Conservation (phyloP, 2,113 vertebrate species). For the Antechinus flavipes region DNA sequence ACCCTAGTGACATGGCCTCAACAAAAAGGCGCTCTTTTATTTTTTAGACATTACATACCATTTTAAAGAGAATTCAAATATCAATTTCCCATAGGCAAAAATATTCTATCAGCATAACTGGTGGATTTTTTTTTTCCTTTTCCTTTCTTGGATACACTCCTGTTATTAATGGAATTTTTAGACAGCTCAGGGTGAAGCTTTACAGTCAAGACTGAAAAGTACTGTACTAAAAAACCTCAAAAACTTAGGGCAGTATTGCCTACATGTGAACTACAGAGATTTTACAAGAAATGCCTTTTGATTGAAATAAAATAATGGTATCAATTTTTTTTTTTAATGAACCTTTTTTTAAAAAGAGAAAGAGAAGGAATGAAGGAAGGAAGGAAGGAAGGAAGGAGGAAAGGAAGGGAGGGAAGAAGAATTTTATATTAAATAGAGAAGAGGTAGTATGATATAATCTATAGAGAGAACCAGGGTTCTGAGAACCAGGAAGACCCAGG, state of each 20-base stretch:
- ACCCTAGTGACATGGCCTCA: background rate
- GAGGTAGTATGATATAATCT: background rate
- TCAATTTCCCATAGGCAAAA: background rate
- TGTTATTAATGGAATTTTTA: background rate
- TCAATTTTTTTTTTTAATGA: background rate
- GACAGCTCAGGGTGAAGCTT: too few relatives aligned
- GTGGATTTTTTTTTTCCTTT: background rate
- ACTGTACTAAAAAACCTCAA: too few relatives aligned
- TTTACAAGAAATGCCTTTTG: background rate
- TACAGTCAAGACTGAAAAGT: too few relatives aligned
- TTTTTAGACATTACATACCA: background rate
- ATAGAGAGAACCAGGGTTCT: background rate
- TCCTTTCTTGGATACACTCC: background rate
- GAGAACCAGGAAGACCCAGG: background rate
- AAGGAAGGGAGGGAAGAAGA: too few relatives aligned
- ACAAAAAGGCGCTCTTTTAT: background rate
- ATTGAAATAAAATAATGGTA: background rate
- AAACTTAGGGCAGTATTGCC: too few relatives aligned
- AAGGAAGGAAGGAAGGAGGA: too few relatives aligned
- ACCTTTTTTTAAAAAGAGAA: background rate
- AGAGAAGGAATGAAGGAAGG: background rate
- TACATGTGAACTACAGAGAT: background rate
- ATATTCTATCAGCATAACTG: background rate
- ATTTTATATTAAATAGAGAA: background rate
- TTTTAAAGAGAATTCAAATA: background rate